Conservation (phyloP, 1,140 invertebrate genomes). For the Oreohelix idahoensis region DNA sequence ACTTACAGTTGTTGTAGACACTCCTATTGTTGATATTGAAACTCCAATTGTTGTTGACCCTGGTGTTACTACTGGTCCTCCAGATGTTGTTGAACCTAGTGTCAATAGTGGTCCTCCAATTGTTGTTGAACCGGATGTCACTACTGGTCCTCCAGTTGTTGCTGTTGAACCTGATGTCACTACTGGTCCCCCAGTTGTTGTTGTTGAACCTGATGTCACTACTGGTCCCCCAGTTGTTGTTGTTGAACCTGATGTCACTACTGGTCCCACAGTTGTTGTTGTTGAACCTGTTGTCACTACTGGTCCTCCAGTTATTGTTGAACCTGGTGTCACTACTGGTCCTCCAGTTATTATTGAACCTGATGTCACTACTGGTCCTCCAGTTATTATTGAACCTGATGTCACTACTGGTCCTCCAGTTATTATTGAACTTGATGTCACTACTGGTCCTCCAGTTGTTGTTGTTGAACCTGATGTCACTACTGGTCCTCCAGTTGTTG, state of each 20-base stretch:
- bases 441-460: background rate
- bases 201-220: background rate
- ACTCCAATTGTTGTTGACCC: background rate
- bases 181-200: background rate
- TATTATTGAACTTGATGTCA: background rate
- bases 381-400: background rate
- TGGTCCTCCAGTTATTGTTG: conserved; percentile 7
- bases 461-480: conserved; percentile 15
- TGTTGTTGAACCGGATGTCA: background rate
- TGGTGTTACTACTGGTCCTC: conserved; percentile 3
- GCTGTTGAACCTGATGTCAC: background rate
- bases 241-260: background rate
- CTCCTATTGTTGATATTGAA: background rate
- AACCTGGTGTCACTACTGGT: conserved; percentile 9
- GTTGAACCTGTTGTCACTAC: background rate
- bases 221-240: background rate
- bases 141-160: background rate
- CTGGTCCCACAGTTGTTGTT: background rate
- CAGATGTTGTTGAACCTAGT: background rate
- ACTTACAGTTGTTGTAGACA: background rate
- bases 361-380: background rate
- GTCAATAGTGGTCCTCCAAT: background rate
- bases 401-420: background rate
- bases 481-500: no score
- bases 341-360: background rate